Base-by-base conservation (phyloP, 1,140 invertebrate genomes). In the Nymphalis io region DNA sequence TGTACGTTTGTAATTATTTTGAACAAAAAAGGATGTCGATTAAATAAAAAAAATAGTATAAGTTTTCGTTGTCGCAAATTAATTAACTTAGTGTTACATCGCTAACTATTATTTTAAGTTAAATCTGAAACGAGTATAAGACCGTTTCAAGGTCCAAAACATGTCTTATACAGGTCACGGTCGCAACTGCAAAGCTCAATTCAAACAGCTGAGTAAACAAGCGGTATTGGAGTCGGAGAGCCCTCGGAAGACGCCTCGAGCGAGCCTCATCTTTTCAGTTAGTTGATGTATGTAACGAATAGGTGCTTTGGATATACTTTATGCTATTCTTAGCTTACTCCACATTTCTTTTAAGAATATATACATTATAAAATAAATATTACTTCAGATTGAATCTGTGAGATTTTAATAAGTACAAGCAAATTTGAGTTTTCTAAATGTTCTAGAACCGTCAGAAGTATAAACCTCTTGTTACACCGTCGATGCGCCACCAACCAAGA, bases 121-220 rank as follows among this genome's bases (percentile, higher is more conserved):
- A 51, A 20, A 51, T 51, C n/a, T 51, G 18, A 38, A 48, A 62
- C 15, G 13, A 20, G 2, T 48, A 48, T 27, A 62, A 62, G 23
- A 62, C 20, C 27, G n/a, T 59, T 51, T 39, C 48, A 72, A 67
- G 64, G 70, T 46, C 40, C 40, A 18, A 46, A 42, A 27, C 42
- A 46, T 66, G 46, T 68, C 40, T 42, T 5, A 55, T 44, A 66
- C 51, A 67, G 70, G 70, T 72, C 70, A 72, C 21, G 70, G 70
- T 51, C 70, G 55, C 58, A 46, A 21, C 46, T 66, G 51, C 48
- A 66, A 67, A 46, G 64, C 60, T 72, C 63, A 67, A 67, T 72
- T 72, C 23, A 66, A 60, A 72, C 70, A 60, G 70, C 64, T 71
- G 46, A 67, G 64, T 60, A 62, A 72, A 72, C 70, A 72, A 72